Evolutionary conservation across 2,113 vertebrate genomes (phyloP), one percentile per base, ranked within the genome.

Genomic region (Halichoeres trimaculatus): DNA sequence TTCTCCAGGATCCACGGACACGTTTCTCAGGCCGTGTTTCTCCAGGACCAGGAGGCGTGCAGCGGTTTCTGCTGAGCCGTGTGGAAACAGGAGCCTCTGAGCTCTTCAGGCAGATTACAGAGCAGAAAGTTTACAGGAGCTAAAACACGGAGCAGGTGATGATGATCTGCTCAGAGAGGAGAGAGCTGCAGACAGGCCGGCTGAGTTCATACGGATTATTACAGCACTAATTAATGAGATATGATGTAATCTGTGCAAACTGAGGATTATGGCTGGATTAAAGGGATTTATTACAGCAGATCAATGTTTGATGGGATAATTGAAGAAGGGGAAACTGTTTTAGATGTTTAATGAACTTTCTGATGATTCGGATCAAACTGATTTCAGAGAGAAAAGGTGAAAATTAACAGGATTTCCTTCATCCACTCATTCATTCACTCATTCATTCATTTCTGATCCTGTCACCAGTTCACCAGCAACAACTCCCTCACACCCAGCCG

Each of bases 31-130:
- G n/a, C n/a, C n/a, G n/a, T n/a, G n/a, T n/a, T n/a, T n/a, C n/a
- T n/a, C n/a, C n/a, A n/a, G n/a, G 13, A 2, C 20, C 16, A 50
- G 2, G 8, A 1, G 51, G 41, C n/a, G n/a, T n/a, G n/a, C n/a
- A 75, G 38, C 0, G 66, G 61, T 73, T 88, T 78, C 62, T 85
- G 83, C 83, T 81, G 83, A 85, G 79, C 73, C 53, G 2, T 35
- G 69, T 69, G 77, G 74, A 88, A 73, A 85, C 57, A 43, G 4
- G 47, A 82, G 74, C 38, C 24, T 9, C 24, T 14, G 52, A 5
- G 30, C 30, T 20, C 72, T 53, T 62, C 55, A 47, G 23, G 2
- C 51, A 45, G 23, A 60, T 58, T 30, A 43, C 13, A 23, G 53
- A 20, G 13, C 52, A 22, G 13, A 50, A 30, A 30, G 17, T 56